Conservation (phyloP, 2,797 vertebrate genomes). For the Lagodon rhomboides region DNA sequence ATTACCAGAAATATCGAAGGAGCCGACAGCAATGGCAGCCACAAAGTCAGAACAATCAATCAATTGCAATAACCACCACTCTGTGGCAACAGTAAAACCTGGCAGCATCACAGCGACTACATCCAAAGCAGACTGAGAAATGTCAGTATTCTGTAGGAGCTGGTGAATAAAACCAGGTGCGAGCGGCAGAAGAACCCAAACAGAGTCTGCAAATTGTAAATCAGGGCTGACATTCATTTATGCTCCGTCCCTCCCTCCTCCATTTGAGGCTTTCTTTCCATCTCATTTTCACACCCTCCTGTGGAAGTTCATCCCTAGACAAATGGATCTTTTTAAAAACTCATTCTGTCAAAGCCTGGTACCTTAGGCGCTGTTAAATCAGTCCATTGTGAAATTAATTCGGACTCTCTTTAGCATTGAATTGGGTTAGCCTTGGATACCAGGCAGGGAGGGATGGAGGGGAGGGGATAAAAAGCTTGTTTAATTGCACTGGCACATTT, state of each 20-base stretch:
- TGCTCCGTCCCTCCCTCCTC: conserved; percentile 61
- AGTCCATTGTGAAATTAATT: conserved; percentile 89
- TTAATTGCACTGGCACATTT: conserved; percentile 87
- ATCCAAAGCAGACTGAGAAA: conserved; percentile 43
- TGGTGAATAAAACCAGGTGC: conserved; percentile 48
- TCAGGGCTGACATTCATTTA: conserved; percentile 66
- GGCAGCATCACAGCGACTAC: conserved; percentile 33
- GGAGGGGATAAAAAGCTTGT: conserved; percentile 78
- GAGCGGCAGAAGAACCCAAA: conserved; percentile 47
- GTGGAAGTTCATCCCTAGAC: conserved; percentile 84
- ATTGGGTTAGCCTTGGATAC: conserved; percentile 86
- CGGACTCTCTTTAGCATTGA: conserved; percentile 83
- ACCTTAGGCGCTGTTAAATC: conserved; percentile 89
- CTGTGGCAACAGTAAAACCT: conserved; percentile 34
- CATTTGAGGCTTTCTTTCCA: conserved; percentile 65
- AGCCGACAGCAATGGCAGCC: conserved; percentile 39
- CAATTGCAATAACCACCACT: conserved; percentile 49
- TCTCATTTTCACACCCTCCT: conserved; percentile 78
- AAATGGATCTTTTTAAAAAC: conserved; percentile 87
- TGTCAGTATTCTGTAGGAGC: conserved; percentile 30
- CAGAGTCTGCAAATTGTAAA: conserved; percentile 57
- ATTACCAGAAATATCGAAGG: conserved; percentile 50
- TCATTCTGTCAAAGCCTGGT: conserved; percentile 85
- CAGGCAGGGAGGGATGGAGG: conserved; percentile 67
- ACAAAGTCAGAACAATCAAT: conserved; percentile 61